Conservation (phyloP, 2,113 vertebrate genomes). For the Pollimyrus isidori region DNA sequence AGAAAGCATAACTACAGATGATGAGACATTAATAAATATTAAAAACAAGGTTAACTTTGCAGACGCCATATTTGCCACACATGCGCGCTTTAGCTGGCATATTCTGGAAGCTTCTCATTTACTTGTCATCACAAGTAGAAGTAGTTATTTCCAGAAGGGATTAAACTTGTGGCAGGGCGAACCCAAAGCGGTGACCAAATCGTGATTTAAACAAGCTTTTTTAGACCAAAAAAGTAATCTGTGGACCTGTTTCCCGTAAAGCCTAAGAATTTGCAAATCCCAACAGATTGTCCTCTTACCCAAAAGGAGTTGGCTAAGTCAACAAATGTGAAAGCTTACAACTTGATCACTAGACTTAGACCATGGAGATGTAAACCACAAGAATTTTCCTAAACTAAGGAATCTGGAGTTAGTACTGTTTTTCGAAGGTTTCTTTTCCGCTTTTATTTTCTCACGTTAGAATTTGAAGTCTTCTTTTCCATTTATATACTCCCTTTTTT, state of each 20-base stretch:
- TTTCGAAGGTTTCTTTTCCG: neutral
- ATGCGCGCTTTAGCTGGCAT: neutral
- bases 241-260: conserved; percentile 1
- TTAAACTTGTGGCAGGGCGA: neutral
- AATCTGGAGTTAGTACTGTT: neutral
- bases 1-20: neutral
- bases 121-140: neutral
- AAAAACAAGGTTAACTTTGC: neutral
- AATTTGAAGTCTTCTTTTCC: neutral
- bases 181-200: neutral
- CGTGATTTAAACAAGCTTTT: neutral
- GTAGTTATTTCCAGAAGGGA: neutral
- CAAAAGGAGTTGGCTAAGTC: neutral
- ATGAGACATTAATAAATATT: neutral
- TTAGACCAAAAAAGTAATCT: neutral
- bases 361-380: neutral
- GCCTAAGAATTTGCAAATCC: neutral
- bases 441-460: neutral
- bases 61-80: neutral
- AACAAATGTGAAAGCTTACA: conserved; percentile 6
- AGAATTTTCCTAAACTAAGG: neutral
- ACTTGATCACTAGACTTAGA: neutral
- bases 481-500: neutral
- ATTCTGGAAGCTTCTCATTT: neutral
- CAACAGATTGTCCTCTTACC: neutral